phyloP scores from a whole-genome alignment of 2,888 invertebrate genomes.

The Caenorhabditis sp. region DNA sequence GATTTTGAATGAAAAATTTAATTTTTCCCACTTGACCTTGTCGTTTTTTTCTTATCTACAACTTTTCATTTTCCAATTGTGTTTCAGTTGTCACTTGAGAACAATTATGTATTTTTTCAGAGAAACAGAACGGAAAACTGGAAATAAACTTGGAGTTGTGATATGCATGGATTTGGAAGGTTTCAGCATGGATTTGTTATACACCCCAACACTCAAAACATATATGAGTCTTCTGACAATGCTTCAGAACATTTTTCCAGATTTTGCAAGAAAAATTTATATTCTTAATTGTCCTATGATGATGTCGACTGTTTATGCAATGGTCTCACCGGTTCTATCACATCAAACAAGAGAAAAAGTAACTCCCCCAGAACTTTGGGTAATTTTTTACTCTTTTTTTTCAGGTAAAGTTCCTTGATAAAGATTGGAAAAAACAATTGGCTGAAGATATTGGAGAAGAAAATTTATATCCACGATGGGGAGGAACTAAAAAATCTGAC shows the following conservation, averaged over 20 bases:
- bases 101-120: conserved; percentile 35
- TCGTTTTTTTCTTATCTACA: too few species aligned
- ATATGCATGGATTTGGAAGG: conserved; percentile 66
- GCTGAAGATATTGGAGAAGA: conserved; percentile 47
- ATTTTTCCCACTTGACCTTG: too few species aligned
- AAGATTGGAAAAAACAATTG: conserved; percentile 49
- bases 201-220: conserved; percentile 56
- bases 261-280: conserved; percentile 50
- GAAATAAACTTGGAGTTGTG: conserved; percentile 57
- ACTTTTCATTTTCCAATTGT: too few species aligned
- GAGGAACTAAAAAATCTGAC: conserved; percentile 42
- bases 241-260: conserved; percentile 54
- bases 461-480: conserved; percentile 55
- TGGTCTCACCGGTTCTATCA: conserved; percentile 56
- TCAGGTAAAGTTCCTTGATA: conserved; percentile 40
- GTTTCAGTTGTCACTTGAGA: too few species aligned
- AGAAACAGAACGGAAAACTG: conserved; percentile 25
- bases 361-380: background rate
- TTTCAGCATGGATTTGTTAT: conserved; percentile 61
- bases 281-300: conserved; percentile 50
- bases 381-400: conserved; percentile 9
- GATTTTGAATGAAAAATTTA: too few species aligned
- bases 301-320: conserved; percentile 50
- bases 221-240: conserved; percentile 59
- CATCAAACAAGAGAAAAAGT: conserved; percentile 49